Evolutionary conservation across 2,888 invertebrate genomes (phyloP), one percentile per base, ranked within the genome.

Genomic region (Acheta domesticus): DNA sequence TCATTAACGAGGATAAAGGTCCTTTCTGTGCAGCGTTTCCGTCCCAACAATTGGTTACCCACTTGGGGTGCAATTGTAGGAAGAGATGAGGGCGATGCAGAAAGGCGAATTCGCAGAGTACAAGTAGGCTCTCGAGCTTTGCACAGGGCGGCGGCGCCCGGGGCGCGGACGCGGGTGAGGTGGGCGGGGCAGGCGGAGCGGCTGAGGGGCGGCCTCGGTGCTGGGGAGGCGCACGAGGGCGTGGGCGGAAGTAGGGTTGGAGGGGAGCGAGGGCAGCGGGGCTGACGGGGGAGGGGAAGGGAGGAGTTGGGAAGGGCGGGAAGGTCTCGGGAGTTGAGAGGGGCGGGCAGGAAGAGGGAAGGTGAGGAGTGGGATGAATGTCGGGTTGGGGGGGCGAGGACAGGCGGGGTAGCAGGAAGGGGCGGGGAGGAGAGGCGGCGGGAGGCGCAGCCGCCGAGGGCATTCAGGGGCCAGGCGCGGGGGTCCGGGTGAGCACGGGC

Each of bases 101-200:
- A 36, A 36, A 36, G 36, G 36, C 36, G 36, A 36, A 36, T 36
- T 36, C 36, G 36, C 36, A 36, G 36, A 36, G 36, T 36, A n/a
- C 62, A 62, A 62, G 62, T 62, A 62, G 62, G 62, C 62, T 62
- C 62, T 62, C 62, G 16, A 62, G 16, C 62, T n/a, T 62, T 62
- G 16, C 16, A 14, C n/a, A n/a, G 62, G 62, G n/a, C n/a, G 14
- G 62, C 16, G 62, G n/a, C 62, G n/a, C 16, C 62, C 14, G 16
- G 16, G n/a, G 62, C 14, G 16, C n/a, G 62, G 14, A n/a, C 14
- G n/a, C 4, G n/a, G 62, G 0, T 14, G 62, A n/a, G 4, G 16
- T 3, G 14, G 62, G 62, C 16, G 16, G 2, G 62, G 14, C 16
- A 11, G n/a, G n/a, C 4, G n/a, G 16, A 2, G 62, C 36, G 36